Percentiles rank a stretch among this genome's conserved stretches.
phyloP scores from a whole-genome alignment of 2,797 vertebrate species.

The Melopsittacus undulatus region DNA sequence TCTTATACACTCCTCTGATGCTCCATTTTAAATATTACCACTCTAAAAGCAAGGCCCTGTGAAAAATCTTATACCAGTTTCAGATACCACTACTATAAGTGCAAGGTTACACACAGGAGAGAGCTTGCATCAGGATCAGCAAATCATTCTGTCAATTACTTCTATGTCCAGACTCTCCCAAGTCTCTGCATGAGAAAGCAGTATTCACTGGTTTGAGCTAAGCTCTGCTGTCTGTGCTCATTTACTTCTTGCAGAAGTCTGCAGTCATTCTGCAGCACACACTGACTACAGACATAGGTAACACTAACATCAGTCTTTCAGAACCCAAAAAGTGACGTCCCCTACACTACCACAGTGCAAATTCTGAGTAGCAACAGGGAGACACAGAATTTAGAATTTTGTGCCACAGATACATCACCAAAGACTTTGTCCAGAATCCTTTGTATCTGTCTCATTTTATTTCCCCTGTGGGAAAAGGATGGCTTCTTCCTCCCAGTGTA shows the following conservation, averaged over 20 bases:
- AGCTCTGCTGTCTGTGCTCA: neutral
- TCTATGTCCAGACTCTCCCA: neutral
- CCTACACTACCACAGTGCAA: neutral
- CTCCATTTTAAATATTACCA: neutral
- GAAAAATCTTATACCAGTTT: slow-evolving; percentile 1
- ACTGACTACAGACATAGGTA: neutral
- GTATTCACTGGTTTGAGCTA: neutral
- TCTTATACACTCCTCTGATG: neutral
- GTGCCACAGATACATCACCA: neutral
- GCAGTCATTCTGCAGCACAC: neutral
- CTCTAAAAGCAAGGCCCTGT: neutral
- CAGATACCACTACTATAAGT: neutral
- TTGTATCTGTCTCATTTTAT: neutral
- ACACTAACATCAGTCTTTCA: neutral
- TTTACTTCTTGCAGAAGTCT: neutral
- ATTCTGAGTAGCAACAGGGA: neutral
- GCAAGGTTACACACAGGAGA: neutral
- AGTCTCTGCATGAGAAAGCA: neutral
- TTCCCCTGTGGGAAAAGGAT: neutral
- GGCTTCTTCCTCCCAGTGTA: neutral
- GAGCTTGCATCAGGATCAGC: neutral
- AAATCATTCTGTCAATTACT: slow-evolving; percentile 7
- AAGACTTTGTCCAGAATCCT: neutral
- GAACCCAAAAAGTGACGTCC: neutral
- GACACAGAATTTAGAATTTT: neutral